Evolutionary conservation across 2,888 invertebrate species (phyloP).

Genomic region (Dysmachus trigonus): DNA sequence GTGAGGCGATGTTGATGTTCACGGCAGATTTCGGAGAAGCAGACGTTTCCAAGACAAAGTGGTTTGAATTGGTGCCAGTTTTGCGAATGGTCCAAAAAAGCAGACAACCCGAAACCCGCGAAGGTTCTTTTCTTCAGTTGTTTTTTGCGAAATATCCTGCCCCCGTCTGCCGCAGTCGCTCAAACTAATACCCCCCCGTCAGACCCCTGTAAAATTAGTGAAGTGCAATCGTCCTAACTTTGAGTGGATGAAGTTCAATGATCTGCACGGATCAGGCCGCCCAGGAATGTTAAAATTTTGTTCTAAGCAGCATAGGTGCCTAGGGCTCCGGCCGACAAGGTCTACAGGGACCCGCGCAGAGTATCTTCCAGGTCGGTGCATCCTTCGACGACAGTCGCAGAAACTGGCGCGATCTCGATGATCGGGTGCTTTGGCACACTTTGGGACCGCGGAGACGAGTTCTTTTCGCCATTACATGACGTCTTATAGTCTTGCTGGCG

Average conservation of each 20-base stretch:
- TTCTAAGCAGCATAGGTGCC: neutral
- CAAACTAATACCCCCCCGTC: neutral
- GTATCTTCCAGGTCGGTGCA: neutral
- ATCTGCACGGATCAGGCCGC: neutral
- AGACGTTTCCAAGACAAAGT: neutral
- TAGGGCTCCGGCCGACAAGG: neutral
- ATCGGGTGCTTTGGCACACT: conserved; percentile 27
- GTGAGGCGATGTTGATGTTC: neutral
- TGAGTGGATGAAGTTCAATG: neutral
- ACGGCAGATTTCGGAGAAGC: neutral
- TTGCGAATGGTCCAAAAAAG: neutral
- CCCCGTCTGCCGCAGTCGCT: neutral
- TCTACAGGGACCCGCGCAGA: neutral
- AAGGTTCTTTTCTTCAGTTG: neutral
- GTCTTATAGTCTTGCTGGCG: conserved; percentile 6
- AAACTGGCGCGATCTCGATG: neutral
- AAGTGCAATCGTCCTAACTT: neutral
- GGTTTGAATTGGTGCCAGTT: neutral
- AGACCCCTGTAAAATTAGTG: neutral
- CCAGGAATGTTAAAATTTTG: neutral
- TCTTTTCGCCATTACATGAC: conserved; percentile 26
- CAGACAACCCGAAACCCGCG: neutral
- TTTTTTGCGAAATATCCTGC: neutral
- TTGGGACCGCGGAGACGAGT: conserved; percentile 17
- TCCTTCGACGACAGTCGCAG: neutral